These are phyloP conservation scores for Heliconius hortense DNA, from an alignment of 2,888 invertebrate species.

Conservation along the genomic window DNA sequence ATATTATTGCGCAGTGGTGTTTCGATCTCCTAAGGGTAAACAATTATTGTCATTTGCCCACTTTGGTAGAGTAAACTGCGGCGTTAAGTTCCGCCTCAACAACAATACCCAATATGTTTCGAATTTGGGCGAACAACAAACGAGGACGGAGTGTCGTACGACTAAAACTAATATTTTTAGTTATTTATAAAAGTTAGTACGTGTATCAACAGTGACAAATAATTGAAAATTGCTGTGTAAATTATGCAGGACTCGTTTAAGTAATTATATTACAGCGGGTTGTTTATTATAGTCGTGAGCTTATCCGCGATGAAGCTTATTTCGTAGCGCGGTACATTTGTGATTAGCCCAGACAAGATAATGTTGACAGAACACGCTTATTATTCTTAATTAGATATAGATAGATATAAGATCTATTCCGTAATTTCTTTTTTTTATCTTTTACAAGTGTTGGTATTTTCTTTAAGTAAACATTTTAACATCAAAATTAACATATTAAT, in stretches of 20 bases:
- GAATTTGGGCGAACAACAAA: too few relatives aligned
- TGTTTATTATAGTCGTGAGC: constrained; percentile 34
- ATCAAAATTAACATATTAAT: neutral
- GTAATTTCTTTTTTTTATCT: neutral
- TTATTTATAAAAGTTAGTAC: constrained; percentile 9
- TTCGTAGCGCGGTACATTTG: constrained; percentile 20
- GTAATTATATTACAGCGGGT: constrained; percentile 34
- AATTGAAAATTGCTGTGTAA: constrained; percentile 35
- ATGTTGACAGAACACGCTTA: constrained; percentile 15
- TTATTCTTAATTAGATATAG: constrained; percentile 6
- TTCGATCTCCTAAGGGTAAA: neutral
- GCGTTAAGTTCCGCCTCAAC: too few relatives aligned
- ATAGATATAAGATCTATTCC: neutral
- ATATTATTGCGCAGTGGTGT: too few relatives aligned
- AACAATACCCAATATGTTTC: too few relatives aligned
- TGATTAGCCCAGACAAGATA: constrained; percentile 19
- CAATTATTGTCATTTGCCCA: too few relatives aligned
- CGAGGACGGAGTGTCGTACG: neutral
- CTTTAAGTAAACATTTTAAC: neutral
- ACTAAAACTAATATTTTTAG: neutral
- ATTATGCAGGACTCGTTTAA: constrained; percentile 33
- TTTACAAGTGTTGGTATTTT: neutral
- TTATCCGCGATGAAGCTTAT: constrained; percentile 26
- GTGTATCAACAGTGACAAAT: constrained; percentile 34
- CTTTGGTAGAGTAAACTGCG: too few relatives aligned